A percentile compares a stretch with the other conserved stretches of the same genome.
These are phyloP conservation scores for Podarcis cretensis DNA, from an alignment of 2,113 vertebrate genomes.

Conservation along the genomic window DNA sequence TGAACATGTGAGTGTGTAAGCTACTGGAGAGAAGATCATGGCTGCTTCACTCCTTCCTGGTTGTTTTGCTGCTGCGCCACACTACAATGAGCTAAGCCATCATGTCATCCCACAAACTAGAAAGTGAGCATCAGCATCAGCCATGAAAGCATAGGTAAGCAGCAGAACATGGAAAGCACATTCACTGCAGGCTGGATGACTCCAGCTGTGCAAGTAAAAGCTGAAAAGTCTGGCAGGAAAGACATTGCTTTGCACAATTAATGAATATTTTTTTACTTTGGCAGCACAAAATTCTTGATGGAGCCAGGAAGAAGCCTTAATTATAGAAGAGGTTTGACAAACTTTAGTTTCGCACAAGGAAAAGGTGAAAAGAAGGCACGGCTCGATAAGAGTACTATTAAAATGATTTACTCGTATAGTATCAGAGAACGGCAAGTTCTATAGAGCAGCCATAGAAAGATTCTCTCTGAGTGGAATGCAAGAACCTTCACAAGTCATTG, in stretches of 20 bases:
- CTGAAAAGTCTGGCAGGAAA: neutral
- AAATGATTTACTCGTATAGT: conserved; percentile 41
- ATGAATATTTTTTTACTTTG: neutral
- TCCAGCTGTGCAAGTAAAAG: neutral
- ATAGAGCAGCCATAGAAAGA: neutral
- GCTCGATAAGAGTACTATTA: conserved; percentile 49
- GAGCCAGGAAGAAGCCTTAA: neutral
- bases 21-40: no score
- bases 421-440: neutral
- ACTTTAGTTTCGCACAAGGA: conserved; percentile 52
- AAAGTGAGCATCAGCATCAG: neutral
- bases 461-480: conserved; percentile 2
- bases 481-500: conserved; percentile 62
- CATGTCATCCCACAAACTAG: neutral
- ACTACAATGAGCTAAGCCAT: no score
- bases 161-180: neutral
- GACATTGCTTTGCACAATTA: no score
- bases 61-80: no score
- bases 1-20: no score
- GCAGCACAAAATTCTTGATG: neutral
- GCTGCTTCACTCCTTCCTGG: no score
- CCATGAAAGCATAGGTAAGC: neutral
- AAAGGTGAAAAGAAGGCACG: conserved; percentile 18
- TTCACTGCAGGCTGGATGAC: neutral
- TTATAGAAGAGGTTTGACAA: neutral